Conservation (phyloP, 1,140 invertebrate species). For the Charaxes varanes region DNA sequence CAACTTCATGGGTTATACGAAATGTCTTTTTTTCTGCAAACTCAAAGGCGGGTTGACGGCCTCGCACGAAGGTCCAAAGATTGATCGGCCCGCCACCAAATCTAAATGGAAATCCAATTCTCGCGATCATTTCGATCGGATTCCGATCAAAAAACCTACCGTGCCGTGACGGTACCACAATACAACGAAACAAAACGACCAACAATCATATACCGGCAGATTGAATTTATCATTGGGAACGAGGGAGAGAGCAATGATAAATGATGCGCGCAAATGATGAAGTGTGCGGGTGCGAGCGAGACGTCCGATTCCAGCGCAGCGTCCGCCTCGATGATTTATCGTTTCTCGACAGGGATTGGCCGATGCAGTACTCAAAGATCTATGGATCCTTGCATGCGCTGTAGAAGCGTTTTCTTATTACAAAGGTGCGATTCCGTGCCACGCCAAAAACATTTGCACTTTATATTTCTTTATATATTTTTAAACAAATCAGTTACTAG, state of each 20-base stretch:
- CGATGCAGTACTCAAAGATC: constrained; percentile 68
- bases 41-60: constrained; percentile 21
- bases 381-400: constrained; percentile 68
- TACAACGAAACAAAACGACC: constrained; percentile 70
- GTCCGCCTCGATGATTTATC: constrained; percentile 65
- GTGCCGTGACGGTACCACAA: constrained; percentile 66
- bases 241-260: constrained; percentile 69
- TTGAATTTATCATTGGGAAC: constrained; percentile 72
- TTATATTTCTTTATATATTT: too few species aligned
- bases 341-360: constrained; percentile 72
- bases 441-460: too few species aligned
- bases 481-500: too few species aligned
- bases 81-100: constrained; percentile 53
- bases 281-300: constrained; percentile 44
- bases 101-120: constrained; percentile 70
- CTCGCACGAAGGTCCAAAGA: constrained; percentile 31
- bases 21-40: constrained; percentile 11
- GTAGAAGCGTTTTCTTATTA: constrained; percentile 70
- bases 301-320: constrained; percentile 51
- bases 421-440: too few species aligned
- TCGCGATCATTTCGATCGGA: constrained; percentile 68
- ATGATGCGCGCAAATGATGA: too few species aligned
- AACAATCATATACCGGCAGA: constrained; percentile 72
- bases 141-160: constrained; percentile 66
- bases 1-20: too few species aligned